phyloP scores from a whole-genome alignment of 2,888 invertebrate species.

The Cenopis cana region DNA sequence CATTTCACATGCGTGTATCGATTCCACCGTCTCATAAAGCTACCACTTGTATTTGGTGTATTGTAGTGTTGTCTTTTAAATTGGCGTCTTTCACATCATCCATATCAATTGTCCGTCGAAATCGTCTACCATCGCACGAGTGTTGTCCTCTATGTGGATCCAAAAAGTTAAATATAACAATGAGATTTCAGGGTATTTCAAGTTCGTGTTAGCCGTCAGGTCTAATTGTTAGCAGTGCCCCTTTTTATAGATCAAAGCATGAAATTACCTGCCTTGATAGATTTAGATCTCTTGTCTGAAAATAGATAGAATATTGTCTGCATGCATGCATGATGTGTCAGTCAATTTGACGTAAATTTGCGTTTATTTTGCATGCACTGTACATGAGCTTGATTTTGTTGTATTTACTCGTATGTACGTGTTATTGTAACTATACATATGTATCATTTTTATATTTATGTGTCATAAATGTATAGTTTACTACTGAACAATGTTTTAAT shows the following conservation, averaged over 20 bases:
- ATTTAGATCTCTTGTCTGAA: constrained; percentile 6
- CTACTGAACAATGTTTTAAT: constrained; percentile 12
- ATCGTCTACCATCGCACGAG: constrained; percentile 57
- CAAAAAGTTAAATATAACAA: constrained; percentile 56
- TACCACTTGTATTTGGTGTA: constrained; percentile 18
- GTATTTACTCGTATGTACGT: background rate
- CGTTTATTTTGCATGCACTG: constrained; percentile 40
- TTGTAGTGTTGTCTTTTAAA: constrained; percentile 53
- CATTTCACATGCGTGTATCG: background rate
- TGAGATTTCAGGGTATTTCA: constrained; percentile 75
- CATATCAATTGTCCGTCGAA: constrained; percentile 25
- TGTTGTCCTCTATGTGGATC: constrained; percentile 53
- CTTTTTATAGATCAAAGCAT: constrained; percentile 63
- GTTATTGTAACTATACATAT: constrained; percentile 25
- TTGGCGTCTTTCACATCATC: constrained; percentile 41
- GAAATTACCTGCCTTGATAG: constrained; percentile 46
- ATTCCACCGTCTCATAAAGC: constrained; percentile 10
- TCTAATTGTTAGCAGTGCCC: constrained; percentile 55
- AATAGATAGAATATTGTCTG: constrained; percentile 42
- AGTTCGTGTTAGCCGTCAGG: constrained; percentile 69
- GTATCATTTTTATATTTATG: background rate
- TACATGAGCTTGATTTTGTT: constrained; percentile 40
- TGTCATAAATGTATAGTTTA: constrained; percentile 12
- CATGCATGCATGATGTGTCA: constrained; percentile 50
- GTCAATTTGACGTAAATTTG: constrained; percentile 30